These are phyloP conservation scores for Mastomys coucha DNA, from an alignment of 2,113 vertebrate genomes.

Conservation along the genomic window DNA sequence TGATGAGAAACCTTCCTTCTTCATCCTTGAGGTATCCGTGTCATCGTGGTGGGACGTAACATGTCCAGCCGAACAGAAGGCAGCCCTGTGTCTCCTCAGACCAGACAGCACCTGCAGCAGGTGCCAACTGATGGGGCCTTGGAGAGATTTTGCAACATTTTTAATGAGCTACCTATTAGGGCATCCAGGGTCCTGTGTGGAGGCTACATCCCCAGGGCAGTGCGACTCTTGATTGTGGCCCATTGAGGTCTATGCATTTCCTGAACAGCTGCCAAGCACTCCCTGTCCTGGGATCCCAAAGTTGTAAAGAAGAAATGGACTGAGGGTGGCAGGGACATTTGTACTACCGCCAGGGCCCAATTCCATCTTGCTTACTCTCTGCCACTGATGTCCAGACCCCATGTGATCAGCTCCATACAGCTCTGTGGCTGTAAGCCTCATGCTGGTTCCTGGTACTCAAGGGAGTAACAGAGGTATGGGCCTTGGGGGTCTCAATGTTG, in stretches of 20 bases:
- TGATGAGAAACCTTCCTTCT: not conserved
- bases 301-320: not conserved
- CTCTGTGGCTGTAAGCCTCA: not conserved
- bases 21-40: not conserved
- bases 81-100: not conserved
- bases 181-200: not conserved
- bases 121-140: not conserved
- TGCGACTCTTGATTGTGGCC: not conserved
- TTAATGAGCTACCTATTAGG: not conserved
- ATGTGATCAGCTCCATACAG: not conserved
- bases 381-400: not conserved
- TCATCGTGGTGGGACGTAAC: not conserved
- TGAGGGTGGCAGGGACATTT: not conserved
- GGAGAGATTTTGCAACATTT: not conserved
- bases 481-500: not conserved
- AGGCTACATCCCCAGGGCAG: not conserved
- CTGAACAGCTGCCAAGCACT: not conserved
- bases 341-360: not conserved
- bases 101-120: not conserved
- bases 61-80: not conserved
- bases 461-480: not conserved
- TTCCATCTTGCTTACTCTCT: not conserved
- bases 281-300: not conserved
- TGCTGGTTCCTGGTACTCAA: not conserved
- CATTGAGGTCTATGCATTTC: not conserved